Percentiles rank a stretch among this genome's conserved stretches.
Evolutionary conservation across 2,113 vertebrate species (phyloP).

Genomic region (Cynocephalus volans): DNA sequence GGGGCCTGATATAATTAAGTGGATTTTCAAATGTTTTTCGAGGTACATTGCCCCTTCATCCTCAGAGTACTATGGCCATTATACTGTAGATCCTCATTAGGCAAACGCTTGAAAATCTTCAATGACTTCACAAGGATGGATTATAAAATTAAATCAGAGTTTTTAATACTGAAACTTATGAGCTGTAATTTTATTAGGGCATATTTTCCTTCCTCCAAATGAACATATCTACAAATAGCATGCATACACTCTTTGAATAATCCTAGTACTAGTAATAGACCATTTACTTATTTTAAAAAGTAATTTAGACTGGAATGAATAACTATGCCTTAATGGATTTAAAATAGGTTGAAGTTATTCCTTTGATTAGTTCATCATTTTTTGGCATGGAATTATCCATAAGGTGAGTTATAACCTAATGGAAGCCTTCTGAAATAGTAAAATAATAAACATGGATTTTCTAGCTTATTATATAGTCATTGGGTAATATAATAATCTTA

Average conservation of each 20-base stretch:
- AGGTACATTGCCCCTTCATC: slow-evolving; percentile 54
- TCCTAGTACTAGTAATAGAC: slow-evolving; percentile 35
- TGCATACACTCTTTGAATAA: slow-evolving; percentile 26
- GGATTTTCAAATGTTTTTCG: slow-evolving; percentile 62
- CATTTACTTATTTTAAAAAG: slow-evolving; percentile 66
- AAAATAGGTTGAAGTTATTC: slow-evolving; percentile 52
- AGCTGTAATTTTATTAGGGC: slow-evolving; percentile 72
- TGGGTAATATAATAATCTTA: slow-evolving; percentile 5
- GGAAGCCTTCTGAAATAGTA: slow-evolving; percentile 36
- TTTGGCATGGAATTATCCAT: background rate
- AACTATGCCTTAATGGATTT: slow-evolving; percentile 57
- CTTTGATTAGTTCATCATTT: slow-evolving; percentile 49
- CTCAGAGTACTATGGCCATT: slow-evolving; percentile 56
- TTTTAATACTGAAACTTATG: slow-evolving; percentile 72
- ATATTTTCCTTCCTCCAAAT: slow-evolving; percentile 59
- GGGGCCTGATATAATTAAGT: slow-evolving; percentile 55
- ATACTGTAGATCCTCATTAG: slow-evolving; percentile 54
- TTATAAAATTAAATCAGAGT: slow-evolving; percentile 74
- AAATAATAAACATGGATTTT: slow-evolving; percentile 53
- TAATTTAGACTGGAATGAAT: slow-evolving; percentile 51
- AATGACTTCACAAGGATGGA: slow-evolving; percentile 68
- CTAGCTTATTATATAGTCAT: background rate
- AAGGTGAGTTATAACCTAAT: slow-evolving; percentile 56
- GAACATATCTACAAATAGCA: slow-evolving; percentile 50
- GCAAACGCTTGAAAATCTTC: slow-evolving; percentile 71